phyloP scores from a whole-genome alignment of 2,888 invertebrate genomes.

The Cepaea hortensis region DNA sequence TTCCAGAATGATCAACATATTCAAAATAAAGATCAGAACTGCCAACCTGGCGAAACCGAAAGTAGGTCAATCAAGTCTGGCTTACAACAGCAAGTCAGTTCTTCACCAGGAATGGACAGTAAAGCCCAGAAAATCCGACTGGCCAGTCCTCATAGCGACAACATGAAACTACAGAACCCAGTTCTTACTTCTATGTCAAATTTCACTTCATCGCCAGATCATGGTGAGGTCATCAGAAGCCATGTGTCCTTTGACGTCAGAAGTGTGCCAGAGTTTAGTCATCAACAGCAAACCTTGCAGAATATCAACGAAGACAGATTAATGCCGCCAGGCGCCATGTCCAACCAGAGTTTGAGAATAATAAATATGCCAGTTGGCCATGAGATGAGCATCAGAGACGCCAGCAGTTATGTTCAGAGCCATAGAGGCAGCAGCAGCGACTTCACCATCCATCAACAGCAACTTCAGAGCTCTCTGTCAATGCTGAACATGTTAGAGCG shows the following conservation, averaged over 20 bases:
- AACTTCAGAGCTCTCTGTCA: slow-evolving; percentile 25
- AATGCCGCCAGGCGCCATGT: neutral
- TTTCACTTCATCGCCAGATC: neutral
- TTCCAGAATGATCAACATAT: neutral
- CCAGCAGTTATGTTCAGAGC: neutral
- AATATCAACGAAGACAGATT: neutral
- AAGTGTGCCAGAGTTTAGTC: slow-evolving; percentile 6
- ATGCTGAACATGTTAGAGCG: slow-evolving; percentile 32
- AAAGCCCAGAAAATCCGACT: slow-evolving; percentile 4
- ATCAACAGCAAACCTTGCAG: neutral
- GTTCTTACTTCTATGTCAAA: neutral
- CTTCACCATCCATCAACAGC: slow-evolving; percentile 20
- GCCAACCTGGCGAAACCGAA: neutral
- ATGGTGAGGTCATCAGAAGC: neutral
- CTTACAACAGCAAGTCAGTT: neutral
- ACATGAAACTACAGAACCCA: neutral
- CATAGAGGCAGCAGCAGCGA: neutral
- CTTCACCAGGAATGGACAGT: neutral
- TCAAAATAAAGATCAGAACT: neutral
- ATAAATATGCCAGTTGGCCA: neutral
- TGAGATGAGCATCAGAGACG: slow-evolving; percentile 8
- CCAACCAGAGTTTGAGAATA: slow-evolving; percentile 4
- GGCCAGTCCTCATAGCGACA: neutral
- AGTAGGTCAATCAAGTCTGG: neutral
- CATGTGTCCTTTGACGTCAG: neutral